A percentile compares a stretch with the other conserved stretches of the same genome.
Conservation (phyloP, 2,113 vertebrate genomes). For the Sylvietta virens region DNA sequence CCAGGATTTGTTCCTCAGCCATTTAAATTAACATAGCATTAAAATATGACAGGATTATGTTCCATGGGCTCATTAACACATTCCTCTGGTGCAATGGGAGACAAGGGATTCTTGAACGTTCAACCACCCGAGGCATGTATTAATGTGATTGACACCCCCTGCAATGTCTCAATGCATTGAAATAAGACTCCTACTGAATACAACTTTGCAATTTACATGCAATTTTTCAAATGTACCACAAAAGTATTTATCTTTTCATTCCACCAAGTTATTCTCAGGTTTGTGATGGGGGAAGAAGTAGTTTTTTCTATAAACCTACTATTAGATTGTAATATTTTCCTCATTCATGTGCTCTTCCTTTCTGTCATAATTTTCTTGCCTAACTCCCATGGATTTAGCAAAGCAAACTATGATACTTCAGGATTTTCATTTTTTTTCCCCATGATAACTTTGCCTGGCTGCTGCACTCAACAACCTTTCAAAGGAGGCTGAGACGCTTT, state of each 20-base stretch:
- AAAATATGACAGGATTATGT: constrained; percentile 32
- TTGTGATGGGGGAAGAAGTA: neutral
- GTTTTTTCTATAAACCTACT: neutral
- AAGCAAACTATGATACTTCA: constrained; percentile 8
- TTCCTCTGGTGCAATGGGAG: constrained; percentile 9
- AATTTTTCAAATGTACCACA: neutral
- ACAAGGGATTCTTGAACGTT: constrained; percentile 6
- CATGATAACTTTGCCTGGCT: neutral
- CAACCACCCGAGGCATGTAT: neutral
- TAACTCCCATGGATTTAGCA: constrained; percentile 10
- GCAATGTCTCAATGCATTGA: neutral
- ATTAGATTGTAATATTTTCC: neutral
- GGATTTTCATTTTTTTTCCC: neutral
- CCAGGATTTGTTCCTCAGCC: constrained; percentile 24
- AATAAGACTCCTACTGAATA: neutral
- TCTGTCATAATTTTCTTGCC: neutral
- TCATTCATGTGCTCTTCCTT: neutral
- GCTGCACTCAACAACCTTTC: neutral
- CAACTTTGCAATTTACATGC: neutral
- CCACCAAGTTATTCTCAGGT: neutral
- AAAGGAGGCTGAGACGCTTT: constrained; percentile 11
- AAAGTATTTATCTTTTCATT: constrained; percentile 25
- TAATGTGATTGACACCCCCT: neutral
- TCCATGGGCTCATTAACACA: constrained; percentile 1
- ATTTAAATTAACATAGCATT: constrained; percentile 36